These are phyloP conservation scores for Sebastolobus altivelis DNA, from an alignment of 2,797 vertebrate species.

Conservation along the genomic window DNA sequence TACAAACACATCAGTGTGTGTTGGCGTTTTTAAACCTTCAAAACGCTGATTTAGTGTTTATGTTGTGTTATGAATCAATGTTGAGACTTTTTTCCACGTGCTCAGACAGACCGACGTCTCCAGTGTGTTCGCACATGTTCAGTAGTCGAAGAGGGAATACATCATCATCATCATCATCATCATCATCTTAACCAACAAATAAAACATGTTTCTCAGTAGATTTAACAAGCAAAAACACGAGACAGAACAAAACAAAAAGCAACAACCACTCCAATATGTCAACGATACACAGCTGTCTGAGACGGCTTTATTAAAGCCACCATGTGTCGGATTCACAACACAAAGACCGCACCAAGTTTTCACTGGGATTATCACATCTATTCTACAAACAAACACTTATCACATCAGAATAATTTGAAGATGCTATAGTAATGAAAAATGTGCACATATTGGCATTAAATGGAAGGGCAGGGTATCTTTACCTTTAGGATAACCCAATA, in stretches of 20 bases:
- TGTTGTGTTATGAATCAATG: constrained; percentile 4
- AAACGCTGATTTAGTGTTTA: constrained; percentile 23
- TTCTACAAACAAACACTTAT: background rate
- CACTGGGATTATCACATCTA: background rate
- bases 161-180: background rate
- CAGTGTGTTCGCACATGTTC: constrained; percentile 10
- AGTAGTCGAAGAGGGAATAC: background rate
- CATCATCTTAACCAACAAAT: background rate
- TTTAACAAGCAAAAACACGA: background rate
- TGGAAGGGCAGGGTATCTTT: too few species aligned
- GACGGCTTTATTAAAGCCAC: background rate
- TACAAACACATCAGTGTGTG: constrained; percentile 27
- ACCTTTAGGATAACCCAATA: too few species aligned
- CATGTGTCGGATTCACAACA: background rate
- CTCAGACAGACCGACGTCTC: background rate
- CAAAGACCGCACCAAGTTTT: background rate
- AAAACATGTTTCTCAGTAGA: background rate
- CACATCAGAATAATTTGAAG: too few species aligned
- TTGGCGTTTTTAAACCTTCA: constrained; percentile 35
- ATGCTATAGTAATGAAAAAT: too few species aligned
- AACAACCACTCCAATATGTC: background rate
- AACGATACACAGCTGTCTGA: background rate
- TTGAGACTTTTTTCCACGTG: constrained; percentile 14
- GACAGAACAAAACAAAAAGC: background rate
- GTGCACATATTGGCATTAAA: background rate